phyloP scores from a whole-genome alignment of 1,140 invertebrate species.

The Drosophila azteca region DNA sequence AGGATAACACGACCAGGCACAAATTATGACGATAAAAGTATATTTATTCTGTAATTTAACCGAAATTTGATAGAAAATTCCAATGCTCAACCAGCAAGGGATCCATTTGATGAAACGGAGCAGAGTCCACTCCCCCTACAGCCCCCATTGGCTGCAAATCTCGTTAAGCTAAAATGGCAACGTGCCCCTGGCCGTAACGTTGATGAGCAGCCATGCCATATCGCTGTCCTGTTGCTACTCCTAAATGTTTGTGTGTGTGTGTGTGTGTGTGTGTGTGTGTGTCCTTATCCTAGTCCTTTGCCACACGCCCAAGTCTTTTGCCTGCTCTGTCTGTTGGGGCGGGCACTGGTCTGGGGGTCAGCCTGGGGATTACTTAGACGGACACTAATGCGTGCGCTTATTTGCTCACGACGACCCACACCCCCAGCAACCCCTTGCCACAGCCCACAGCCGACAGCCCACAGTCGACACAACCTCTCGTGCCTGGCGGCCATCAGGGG shows the following conservation, averaged over 20 bases:
- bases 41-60: conserved; percentile 80
- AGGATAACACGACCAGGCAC: conserved; percentile 61
- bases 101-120: conserved; percentile 17
- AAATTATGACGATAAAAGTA: conserved; percentile 80
- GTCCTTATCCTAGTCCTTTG: conserved; percentile 59
- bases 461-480: conserved; percentile 35
- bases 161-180: conserved; percentile 81
- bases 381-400: conserved; percentile 78
- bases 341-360: no score
- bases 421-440: conserved; percentile 22
- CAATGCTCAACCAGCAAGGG: conserved; percentile 57
- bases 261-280: conserved; percentile 14
- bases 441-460: neutral
- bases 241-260: conserved; percentile 4
- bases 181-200: conserved; percentile 65
- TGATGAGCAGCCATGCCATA: conserved; percentile 60
- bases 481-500: conserved; percentile 53
- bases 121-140: no score
- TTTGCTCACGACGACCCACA: conserved; percentile 47
- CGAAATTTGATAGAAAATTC: conserved; percentile 79
- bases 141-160: conserved; percentile 61
- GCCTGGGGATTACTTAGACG: conserved; percentile 73
- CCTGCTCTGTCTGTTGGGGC: conserved; percentile 28
- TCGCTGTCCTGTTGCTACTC: conserved; percentile 32
- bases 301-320: conserved; percentile 56